Conservation (phyloP, 92 coral and sea anemone genomes). For the Micromussa lordhowensis region DNA sequence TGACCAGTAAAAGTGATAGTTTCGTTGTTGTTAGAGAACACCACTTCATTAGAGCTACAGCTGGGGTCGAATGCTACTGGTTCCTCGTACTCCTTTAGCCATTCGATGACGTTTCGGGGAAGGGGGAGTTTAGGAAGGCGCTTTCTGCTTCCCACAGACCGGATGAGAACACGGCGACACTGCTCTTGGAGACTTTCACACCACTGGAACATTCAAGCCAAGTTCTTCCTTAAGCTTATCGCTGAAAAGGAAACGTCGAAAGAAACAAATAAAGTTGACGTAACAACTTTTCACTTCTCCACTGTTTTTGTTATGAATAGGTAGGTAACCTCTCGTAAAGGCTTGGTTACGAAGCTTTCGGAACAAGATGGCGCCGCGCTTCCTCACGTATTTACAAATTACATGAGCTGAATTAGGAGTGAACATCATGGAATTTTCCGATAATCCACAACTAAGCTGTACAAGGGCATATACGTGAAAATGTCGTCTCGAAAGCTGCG, state of each 20-base stretch:
- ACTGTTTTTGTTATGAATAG: background rate
- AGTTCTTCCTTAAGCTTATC: too few species aligned
- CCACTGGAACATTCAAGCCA: constrained; percentile 57
- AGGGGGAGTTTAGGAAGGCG: constrained; percentile 70
- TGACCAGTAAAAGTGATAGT: constrained; percentile 84
- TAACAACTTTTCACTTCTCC: background rate
- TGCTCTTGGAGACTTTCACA: constrained; percentile 87
- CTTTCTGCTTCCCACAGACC: constrained; percentile 81
- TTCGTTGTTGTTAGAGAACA: constrained; percentile 75
- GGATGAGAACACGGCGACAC: constrained; percentile 85
- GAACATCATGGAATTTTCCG: background rate
- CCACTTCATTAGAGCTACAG: constrained; percentile 67
- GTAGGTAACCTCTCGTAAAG: constrained; percentile 22
- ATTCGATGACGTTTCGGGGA: constrained; percentile 67
- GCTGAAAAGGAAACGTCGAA: background rate
- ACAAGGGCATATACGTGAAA: background rate
- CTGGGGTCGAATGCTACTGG: constrained; percentile 70
- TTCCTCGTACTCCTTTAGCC: constrained; percentile 85
- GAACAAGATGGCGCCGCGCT: constrained; percentile 15
- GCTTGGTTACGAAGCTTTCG: constrained; percentile 7
- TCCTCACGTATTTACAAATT: background rate
- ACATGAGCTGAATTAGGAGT: too few species aligned
- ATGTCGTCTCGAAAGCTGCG: constrained; percentile 89
- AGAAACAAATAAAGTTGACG: background rate
- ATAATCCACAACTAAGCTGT: background rate